These are phyloP conservation scores for Rhizomys pruinosus DNA, from an alignment of 2,113 vertebrate genomes.

Conservation along the genomic window DNA sequence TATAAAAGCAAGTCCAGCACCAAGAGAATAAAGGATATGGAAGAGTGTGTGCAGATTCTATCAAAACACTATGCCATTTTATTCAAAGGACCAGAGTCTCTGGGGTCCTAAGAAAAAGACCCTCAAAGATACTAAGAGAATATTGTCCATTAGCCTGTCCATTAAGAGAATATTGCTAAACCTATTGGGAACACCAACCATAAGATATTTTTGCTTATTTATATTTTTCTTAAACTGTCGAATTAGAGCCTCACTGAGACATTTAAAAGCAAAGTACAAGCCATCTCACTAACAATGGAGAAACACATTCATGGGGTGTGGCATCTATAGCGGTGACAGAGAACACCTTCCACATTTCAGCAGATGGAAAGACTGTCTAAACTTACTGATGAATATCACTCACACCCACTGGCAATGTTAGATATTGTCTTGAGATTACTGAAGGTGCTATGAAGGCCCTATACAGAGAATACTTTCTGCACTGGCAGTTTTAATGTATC, in stretches of 20 bases:
- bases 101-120: background rate
- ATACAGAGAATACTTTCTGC: background rate
- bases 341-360: background rate
- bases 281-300: background rate
- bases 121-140: background rate
- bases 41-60: background rate
- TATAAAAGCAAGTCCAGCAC: background rate
- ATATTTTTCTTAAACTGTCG: background rate
- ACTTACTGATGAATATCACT: background rate
- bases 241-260: background rate
- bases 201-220: background rate
- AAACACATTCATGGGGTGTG: background rate
- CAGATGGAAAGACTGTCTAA: background rate
- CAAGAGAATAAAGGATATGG: background rate
- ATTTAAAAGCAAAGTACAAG: background rate
- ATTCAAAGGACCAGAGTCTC: background rate
- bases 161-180: background rate
- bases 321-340: background rate
- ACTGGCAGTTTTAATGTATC: background rate
- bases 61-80: too few species aligned
- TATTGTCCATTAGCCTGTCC: too few species aligned
- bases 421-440: background rate
- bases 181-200: background rate
- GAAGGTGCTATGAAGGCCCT: background rate
- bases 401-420: background rate